A percentile compares a stretch with the other conserved stretches of the same genome.
Evolutionary conservation across 2,113 vertebrate species (phyloP).

Genomic region (Epinephelus lanceolatus): DNA sequence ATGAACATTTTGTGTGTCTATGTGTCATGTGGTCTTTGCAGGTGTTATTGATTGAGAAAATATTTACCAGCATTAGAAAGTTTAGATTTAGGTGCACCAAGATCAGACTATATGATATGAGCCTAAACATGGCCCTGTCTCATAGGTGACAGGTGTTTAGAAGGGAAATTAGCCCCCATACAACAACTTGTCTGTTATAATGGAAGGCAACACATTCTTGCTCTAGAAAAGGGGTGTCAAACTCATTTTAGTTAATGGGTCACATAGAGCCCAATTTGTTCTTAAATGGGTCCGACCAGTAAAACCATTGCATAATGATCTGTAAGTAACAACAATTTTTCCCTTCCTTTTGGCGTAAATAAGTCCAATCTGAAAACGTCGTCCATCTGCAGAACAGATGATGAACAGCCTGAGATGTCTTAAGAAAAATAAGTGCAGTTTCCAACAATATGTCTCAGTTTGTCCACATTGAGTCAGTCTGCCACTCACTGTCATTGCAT

Average conservation of each 20-base stretch:
- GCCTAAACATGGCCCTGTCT: background rate
- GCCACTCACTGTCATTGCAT: too few relatives aligned
- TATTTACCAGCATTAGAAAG: background rate
- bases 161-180: background rate
- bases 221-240: too few relatives aligned
- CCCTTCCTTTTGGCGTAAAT: background rate
- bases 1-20: background rate
- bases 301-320: background rate
- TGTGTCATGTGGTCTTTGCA: background rate
- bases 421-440: too few relatives aligned
- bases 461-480: too few relatives aligned
- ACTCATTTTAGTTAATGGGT: background rate
- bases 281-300: background rate
- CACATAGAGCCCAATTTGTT: background rate
- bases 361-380: background rate
- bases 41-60: background rate
- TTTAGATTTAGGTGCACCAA: background rate
- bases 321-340: background rate
- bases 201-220: background rate
- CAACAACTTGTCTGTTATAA: background rate
- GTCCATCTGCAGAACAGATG: background rate
- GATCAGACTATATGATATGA: conserved; percentile 1
- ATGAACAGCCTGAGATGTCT: background rate
- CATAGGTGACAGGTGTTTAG: background rate
- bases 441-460: too few relatives aligned